Evolutionary conservation across 2,888 invertebrate genomes (phyloP), one percentile per base, ranked within the genome.

Genomic region (Nomada flava): DNA sequence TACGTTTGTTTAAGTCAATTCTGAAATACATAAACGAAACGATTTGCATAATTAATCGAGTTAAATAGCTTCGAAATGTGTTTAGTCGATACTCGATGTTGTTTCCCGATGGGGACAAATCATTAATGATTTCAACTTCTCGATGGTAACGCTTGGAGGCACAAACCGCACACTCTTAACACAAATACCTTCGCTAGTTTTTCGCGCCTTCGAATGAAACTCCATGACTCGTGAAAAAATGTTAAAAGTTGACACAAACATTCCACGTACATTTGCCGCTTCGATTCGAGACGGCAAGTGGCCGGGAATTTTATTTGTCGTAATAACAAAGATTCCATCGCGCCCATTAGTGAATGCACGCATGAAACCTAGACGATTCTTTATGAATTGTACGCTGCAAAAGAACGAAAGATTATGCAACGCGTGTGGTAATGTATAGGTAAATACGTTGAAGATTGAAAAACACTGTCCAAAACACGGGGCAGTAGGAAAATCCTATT

Each of bases 301-400:
- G 73, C 84, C 81, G 84, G 73, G 86, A 87, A 88, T 86, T 82
- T 81, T 89, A 86, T 89, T 89, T 85, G 86, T 87, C 71, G 70
- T 72, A 84, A 83, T 85, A 86, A 86, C 87, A 85, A 76, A 80
- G 79, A 70, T 74, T 47, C 74, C 36, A 64, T 69, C 76, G 63
- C 55, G 79, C 84, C 83, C 87, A 89, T 89, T 90, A 88, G 87
- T 79, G 74, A 78, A 72, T 73, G 69, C 57, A 73, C 53, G 60
- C 64, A 1, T 20, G 50, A 52, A 52, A 23, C 53, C 15, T 9
- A 18, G 15, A 23, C 2, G n/a, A 55, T 55, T 62, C 23, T 11
- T 15, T 36, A 15, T 15, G n/a, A 18, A 20, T 29, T 50, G 23
- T 64, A 18, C 13, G 20, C 18, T 20, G 52, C 11, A 69, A 59